Evolutionary conservation across 1,140 invertebrate genomes (phyloP).

Genomic region (Apis florea): DNA sequence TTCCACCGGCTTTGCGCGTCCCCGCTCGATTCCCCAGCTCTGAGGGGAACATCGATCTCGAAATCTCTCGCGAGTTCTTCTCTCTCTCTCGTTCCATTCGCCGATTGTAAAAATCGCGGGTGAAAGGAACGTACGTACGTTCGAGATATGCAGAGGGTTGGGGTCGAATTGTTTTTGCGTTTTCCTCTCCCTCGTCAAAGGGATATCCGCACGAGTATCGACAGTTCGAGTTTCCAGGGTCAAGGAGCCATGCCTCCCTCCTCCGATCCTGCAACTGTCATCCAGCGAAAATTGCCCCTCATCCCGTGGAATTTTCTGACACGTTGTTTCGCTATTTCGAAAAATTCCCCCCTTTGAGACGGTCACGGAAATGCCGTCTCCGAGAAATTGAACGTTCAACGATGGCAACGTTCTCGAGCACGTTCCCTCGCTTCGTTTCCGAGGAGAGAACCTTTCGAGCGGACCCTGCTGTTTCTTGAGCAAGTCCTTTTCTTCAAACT

Average conservation of each 20-base stretch:
- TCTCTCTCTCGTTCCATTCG: not conserved
- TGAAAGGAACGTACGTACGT: not conserved
- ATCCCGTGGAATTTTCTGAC: not conserved
- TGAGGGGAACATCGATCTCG: not conserved
- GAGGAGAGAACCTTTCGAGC: not conserved
- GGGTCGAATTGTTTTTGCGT: not conserved
- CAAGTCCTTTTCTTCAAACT: no score
- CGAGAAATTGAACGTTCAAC: not conserved
- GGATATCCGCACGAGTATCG: conserved; percentile 44
- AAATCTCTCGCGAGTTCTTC: not conserved
- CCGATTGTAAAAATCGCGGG: conserved; percentile 21
- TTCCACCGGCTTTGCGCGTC: not conserved
- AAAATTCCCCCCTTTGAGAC: not conserved
- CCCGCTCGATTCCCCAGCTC: no score
- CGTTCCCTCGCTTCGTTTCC: not conserved
- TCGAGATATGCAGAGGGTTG: not conserved
- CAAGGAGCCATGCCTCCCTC: no score
- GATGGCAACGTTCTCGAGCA: not conserved
- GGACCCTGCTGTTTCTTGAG: not conserved
- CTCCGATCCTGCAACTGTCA: no score
- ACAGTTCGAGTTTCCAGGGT: conserved; percentile 15
- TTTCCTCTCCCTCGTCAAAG: conserved; percentile 32
- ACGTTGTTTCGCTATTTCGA: not conserved
- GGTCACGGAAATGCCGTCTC: not conserved
- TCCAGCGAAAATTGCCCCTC: not conserved